Percentiles rank a stretch among this genome's conserved stretches.
Evolutionary conservation across 1,140 invertebrate genomes (phyloP).

Genomic region (Micrasema longulum): DNA sequence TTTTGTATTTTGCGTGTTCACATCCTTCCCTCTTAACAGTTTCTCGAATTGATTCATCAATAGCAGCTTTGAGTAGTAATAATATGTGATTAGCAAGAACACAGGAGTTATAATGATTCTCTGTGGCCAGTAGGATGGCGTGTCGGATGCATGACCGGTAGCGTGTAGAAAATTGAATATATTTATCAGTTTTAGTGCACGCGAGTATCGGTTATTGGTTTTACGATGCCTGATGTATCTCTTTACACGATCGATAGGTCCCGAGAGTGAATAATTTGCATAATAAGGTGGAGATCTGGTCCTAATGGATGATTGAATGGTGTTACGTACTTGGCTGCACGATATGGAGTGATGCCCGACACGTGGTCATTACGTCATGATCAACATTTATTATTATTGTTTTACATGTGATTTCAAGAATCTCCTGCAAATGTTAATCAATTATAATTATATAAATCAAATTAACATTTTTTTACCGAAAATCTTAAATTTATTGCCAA

Average conservation of each 20-base stretch:
- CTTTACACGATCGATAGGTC: conserved; percentile 21
- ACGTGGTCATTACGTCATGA: no score
- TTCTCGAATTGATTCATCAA: conserved; percentile 30
- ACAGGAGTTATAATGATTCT: background rate
- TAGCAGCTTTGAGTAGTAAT: conserved; percentile 8
- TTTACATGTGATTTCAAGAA: no score
- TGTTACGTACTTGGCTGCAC: background rate
- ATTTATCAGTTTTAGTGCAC: conserved; percentile 8
- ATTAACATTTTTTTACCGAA: no score
- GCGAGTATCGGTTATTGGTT: conserved; percentile 5
- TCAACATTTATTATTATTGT: no score
- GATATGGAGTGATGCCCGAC: conserved; percentile 11
- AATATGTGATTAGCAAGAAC: conserved; percentile 5
- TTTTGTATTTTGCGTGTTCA: no score
- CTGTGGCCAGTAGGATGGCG: no score
- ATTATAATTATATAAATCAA: no score
- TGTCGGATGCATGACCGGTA: conserved; percentile 11
- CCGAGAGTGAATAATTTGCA: conserved; percentile 15
- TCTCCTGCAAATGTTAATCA: no score
- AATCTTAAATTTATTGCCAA: no score
- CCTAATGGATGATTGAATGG: conserved; percentile 3
- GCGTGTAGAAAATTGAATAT: background rate
- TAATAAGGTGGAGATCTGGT: conserved; percentile 16
- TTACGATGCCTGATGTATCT: background rate
- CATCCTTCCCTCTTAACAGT: background rate